Evolutionary conservation across 2,797 vertebrate species (phyloP).

Genomic region (Sebastes itinus): DNA sequence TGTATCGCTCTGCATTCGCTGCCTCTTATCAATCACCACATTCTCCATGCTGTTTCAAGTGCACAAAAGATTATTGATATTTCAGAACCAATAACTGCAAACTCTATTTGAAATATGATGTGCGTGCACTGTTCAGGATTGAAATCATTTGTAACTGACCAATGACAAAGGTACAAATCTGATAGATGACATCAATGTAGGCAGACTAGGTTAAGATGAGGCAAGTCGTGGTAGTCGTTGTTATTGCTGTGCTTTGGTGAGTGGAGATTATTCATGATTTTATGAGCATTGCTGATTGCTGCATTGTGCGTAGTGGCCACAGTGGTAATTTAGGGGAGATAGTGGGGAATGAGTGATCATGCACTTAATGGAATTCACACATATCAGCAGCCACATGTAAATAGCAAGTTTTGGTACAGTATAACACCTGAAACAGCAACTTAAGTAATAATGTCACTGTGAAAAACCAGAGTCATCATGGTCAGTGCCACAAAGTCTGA

Average conservation of each 20-base stretch:
- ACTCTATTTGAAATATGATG: not conserved
- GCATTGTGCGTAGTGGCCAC: conserved; percentile 23
- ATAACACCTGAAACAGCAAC: not conserved
- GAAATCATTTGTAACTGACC: not conserved
- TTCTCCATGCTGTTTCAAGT: not conserved
- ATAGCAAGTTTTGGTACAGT: not conserved
- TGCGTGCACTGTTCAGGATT: not conserved
- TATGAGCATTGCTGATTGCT: conserved; percentile 7
- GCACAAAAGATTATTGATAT: conserved; percentile 8
- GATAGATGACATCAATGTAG: not conserved
- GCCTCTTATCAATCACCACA: conserved; percentile 20
- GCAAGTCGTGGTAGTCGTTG: conserved; percentile 7
- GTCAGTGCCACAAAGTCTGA: not conserved
- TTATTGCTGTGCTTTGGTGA: conserved; percentile 21
- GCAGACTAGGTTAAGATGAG: not conserved
- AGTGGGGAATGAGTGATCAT: conserved; percentile 16
- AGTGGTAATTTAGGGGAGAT: conserved; percentile 10
- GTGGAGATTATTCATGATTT: conserved; percentile 33
- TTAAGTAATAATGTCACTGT: not conserved
- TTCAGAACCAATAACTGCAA: conserved; percentile 8
- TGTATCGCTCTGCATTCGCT: conserved; percentile 1
- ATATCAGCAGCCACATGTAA: conserved; percentile 3
- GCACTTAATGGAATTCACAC: conserved; percentile 18
- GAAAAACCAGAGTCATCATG: not conserved
- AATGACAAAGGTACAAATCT: not conserved